A percentile compares a stretch with the other conserved stretches of the same genome.
Conservation (phyloP, 23 tunicate species). For the Corella eumyota region DNA sequence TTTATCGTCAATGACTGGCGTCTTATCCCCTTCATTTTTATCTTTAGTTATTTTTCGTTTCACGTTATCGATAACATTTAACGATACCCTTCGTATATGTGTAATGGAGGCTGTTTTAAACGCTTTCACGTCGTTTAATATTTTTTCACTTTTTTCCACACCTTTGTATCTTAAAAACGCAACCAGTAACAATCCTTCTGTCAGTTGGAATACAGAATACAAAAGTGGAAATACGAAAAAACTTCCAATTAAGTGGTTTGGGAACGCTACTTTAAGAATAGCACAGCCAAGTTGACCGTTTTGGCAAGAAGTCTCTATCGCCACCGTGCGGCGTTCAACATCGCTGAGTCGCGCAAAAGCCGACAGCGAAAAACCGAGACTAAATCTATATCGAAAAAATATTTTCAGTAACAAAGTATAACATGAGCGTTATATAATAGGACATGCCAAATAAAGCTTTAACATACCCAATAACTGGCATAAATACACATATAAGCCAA, state of each 20-base stretch:
- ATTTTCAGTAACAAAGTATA: neutral
- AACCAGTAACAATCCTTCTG: conserved; percentile 18
- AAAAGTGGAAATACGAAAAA: conserved; percentile 32
- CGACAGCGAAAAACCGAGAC: conserved; percentile 19
- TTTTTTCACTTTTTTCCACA: conserved; percentile 7
- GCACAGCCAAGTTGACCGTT: conserved; percentile 44
- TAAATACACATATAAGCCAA: conserved; percentile 20
- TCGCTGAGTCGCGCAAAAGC: conserved; percentile 2
- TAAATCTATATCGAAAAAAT: conserved; percentile 8
- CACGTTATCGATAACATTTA: conserved; percentile 20
- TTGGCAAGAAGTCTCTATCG: conserved; percentile 38
- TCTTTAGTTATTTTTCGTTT: conserved; percentile 3
- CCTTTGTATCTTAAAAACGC: conserved; percentile 18
- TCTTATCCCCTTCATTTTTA: neutral
- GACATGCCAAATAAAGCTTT: neutral
- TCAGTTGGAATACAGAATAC: conserved; percentile 30
- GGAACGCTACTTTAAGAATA: conserved; percentile 28
- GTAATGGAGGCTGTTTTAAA: conserved; percentile 3
- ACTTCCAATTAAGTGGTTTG: conserved; percentile 27
- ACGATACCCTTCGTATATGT: conserved; percentile 26
- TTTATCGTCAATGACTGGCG: neutral
- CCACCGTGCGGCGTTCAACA: conserved; percentile 36
- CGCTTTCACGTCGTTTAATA: conserved; percentile 3
- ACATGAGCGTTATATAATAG: neutral
- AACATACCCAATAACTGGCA: conserved; percentile 30